phyloP scores from a whole-genome alignment of 2,797 vertebrate genomes.

The Clarias platycephalus region DNA sequence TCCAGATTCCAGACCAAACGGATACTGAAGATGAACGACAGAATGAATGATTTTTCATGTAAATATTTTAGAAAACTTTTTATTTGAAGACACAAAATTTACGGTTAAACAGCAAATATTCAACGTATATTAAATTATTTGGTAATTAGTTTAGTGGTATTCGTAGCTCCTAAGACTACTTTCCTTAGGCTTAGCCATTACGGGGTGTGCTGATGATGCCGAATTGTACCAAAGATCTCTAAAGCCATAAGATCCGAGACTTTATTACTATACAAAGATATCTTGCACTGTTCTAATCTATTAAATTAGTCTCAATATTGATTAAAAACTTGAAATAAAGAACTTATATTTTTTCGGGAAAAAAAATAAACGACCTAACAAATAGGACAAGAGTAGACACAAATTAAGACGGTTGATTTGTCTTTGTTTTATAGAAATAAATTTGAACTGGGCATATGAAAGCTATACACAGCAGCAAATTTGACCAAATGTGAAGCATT shows the following conservation, averaged over 20 bases:
- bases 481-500: slow-evolving; percentile 8
- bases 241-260: slow-evolving; percentile 62
- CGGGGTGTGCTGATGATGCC: slow-evolving; percentile 8
- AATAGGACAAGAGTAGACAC: not conserved
- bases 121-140: slow-evolving; percentile 47
- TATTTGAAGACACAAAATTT: slow-evolving; percentile 40
- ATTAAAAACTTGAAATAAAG: not conserved
- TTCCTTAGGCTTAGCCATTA: not conserved
- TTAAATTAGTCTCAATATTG: not conserved
- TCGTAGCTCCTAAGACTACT: not conserved
- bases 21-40: not conserved
- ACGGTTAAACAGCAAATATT: slow-evolving; percentile 44
- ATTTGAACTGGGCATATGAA: not conserved
- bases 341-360: not conserved
- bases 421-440: not conserved
- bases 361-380: not conserved
- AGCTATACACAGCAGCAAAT: not conserved
- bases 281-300: slow-evolving; percentile 15
- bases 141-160: slow-evolving; percentile 40
- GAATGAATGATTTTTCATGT: slow-evolving; percentile 69
- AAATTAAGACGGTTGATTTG: not conserved
- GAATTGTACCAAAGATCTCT: slow-evolving; percentile 62
- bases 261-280: slow-evolving; percentile 3
- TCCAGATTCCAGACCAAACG: not conserved
- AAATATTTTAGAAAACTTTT: slow-evolving; percentile 62